Base-by-base conservation (phyloP, 53 echinoderm and acorn worm species). In the Stichopus horrens region DNA sequence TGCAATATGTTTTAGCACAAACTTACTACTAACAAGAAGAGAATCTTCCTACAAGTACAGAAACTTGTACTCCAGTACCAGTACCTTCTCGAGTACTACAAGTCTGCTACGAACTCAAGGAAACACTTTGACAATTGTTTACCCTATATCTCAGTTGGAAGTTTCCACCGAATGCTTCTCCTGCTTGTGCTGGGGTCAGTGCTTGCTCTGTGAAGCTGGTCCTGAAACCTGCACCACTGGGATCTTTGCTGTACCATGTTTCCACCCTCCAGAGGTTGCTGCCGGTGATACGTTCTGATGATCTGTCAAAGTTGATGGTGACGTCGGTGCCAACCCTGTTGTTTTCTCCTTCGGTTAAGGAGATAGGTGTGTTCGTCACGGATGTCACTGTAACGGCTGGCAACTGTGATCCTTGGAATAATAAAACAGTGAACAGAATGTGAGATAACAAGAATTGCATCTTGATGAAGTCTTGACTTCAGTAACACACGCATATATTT, bases 241-340 rank as follows among this genome's bases (percentile, higher is more conserved):
- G 9, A 14, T n/a, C 77, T 7, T 71, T 63, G 58, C 93, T 93
- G 57, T 78, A 86, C 93, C 93, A 93, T n/a, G 90, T 57, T 52
- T 86, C 86, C 10, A 93, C 18, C 21, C 79, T 59, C 93, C 93
- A 93, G 5, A 93, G 88, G 58, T 90, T 89, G 57, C 85, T 77
- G 16, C 93, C 93, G 6, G 88, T 68, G 5, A 89, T 5, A 21
- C 9, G 7, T 19, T 83, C 83, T 4, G 83, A 83, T 16, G 16
- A 16, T 59, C 83, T 14, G 58, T 83, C 83, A 83, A 83, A 83
- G 4, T 4, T n/a, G 4, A 83, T 59, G 60, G 83, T 83, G 57
- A 83, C 83, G 22, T 83, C 83, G 2, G 83, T 83, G 5, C 57
- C 58, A 23, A 83, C 83, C 7, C 57, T 21, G 57, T 83, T 83